Evolutionary conservation across 1,140 invertebrate genomes (phyloP), one percentile per base, ranked within the genome.

Genomic region (Apis laboriosa): DNA sequence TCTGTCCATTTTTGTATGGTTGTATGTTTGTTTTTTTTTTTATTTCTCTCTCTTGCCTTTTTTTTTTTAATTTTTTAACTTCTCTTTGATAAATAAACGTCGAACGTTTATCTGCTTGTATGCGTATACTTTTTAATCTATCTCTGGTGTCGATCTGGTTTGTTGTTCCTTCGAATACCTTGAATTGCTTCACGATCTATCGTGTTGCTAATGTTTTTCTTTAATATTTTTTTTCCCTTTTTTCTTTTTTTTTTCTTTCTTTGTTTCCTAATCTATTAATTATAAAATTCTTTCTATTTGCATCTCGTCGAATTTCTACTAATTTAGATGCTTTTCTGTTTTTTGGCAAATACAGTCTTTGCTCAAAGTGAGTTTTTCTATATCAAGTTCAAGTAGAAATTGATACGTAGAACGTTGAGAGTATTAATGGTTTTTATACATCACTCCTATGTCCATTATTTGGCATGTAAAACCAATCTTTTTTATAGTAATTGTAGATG

Each of bases 1-100:
- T 89, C 83, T 87, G 68, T 90, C 87, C 76, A 89, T 86, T 88
- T 84, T 81, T 86, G 67, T 85, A 85, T 83, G 67, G 66, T 80
- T 84, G 81, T 83, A 87, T 85, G 78, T 88, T 67, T n/a, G 43
- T 82, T 75, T 86, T 84, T 76, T 76, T 55, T 72, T 72, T 63
- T 60, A 28, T 67, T 34, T 79, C 34, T 68, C 28, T 15, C 51
- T 74, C 72, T 28, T 61, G 43, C 68, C 73, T 61, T 28, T 68
- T 24, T 68, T 21, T 66, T 63, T 84, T 84, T 9, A 70, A 60
- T 15, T 66, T 68, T 13, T 68, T 68, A 2, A 13, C 43, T 3
- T 63, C 28, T 64, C 24, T 9, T 9, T 56, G 51, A 43, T 34
- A 63, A 63, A 24, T 24, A 15, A 53, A 77, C 51, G 8, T 72